These are phyloP conservation scores for Hetaerina americana DNA, from an alignment of 1,140 invertebrate species.

Conservation along the genomic window DNA sequence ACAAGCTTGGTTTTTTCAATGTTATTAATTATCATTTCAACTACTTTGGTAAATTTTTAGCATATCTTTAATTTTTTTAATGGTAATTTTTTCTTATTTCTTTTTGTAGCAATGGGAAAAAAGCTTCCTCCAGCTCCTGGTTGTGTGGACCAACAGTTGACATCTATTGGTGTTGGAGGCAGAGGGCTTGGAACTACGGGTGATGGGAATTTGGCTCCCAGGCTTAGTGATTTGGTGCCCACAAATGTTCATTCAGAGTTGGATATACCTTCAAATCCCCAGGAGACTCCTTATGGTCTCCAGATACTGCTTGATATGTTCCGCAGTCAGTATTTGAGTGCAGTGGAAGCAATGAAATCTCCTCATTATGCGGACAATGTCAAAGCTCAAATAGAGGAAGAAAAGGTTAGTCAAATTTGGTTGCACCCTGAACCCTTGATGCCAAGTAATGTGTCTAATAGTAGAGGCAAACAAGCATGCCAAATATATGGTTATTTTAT, in stretches of 20 bases:
- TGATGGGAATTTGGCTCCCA: slow-evolving; percentile 27
- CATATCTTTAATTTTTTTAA: slow-evolving; percentile 8
- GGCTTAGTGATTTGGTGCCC: slow-evolving; percentile 38
- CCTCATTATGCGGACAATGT: slow-evolving; percentile 58
- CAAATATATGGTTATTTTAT: too few relatives aligned
- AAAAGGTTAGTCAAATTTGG: slow-evolving; percentile 40
- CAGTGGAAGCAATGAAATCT: slow-evolving; percentile 67
- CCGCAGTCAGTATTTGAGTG: slow-evolving; percentile 67
- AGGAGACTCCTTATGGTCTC: slow-evolving; percentile 68
- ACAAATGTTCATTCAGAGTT: slow-evolving; percentile 60
- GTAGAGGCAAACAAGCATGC: too few relatives aligned
- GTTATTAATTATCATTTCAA: too few relatives aligned
- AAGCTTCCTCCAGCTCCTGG: slow-evolving; percentile 70
- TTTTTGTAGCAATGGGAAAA: slow-evolving; percentile 38
- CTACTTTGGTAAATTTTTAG: slow-evolving; percentile 2
- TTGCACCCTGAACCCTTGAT: too few relatives aligned
- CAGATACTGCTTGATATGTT: slow-evolving; percentile 75
- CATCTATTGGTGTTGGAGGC: slow-evolving; percentile 28
- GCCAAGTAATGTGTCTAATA: too few relatives aligned
- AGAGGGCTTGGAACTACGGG: neutral
- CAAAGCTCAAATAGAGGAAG: slow-evolving; percentile 61
- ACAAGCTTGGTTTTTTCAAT: too few relatives aligned
- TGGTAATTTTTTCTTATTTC: slow-evolving; percentile 9
- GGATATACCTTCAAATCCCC: slow-evolving; percentile 59
- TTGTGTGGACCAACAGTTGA: slow-evolving; percentile 78